Conservation (phyloP, 2,888 invertebrate genomes). For the Psylliodes chrysocephalus region DNA sequence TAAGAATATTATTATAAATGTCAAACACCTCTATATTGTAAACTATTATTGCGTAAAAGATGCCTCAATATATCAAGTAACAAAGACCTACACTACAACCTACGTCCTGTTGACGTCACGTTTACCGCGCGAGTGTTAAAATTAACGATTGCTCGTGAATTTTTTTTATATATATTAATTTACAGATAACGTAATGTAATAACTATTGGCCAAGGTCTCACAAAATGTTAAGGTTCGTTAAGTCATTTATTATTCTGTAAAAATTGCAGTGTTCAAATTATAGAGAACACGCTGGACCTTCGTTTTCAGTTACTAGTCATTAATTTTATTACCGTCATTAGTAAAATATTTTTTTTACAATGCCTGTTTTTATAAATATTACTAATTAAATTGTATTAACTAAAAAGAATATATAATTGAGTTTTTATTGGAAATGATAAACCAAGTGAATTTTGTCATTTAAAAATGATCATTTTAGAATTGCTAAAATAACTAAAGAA, state of each 20-base stretch:
- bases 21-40: no score
- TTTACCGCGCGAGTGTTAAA: not conserved
- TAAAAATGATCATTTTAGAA: no score
- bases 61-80: not conserved
- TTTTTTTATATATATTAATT: not conserved
- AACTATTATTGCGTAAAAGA: not conserved
- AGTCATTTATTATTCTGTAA: not conserved
- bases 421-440: no score
- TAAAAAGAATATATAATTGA: no score
- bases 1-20: no score
- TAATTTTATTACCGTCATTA: no score
- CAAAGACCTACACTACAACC: not conserved
- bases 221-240: not conserved
- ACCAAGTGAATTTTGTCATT: no score
- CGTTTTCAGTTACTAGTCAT: no score
- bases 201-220: not conserved
- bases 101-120: not conserved
- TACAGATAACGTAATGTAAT: not conserved
- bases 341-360: no score
- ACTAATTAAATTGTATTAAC: no score
- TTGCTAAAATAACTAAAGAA: no score
- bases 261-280: not conserved
- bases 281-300: not conserved
- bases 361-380: no score
- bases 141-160: not conserved